Evolutionary conservation across 2,888 invertebrate species (phyloP).

Genomic region (Drosophila aldrichi): DNA sequence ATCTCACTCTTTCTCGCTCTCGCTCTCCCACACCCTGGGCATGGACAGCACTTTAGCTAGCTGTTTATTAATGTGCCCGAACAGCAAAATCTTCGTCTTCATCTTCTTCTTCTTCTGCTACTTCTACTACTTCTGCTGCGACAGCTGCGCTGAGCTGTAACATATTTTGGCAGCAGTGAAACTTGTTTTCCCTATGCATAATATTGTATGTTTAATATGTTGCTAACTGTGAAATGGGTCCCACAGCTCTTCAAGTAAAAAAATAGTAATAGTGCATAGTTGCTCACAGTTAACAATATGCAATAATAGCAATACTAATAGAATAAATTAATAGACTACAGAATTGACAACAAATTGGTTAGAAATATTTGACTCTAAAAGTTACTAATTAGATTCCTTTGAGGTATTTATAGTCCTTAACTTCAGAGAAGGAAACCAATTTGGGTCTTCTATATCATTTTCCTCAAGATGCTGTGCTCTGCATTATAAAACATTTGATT

Average conservation of each 20-base stretch:
- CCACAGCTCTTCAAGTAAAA: neutral
- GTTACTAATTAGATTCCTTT: too few species aligned
- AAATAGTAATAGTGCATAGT: neutral
- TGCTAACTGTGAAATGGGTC: neutral
- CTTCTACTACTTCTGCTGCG: constrained; percentile 30
- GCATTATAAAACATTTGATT: too few species aligned
- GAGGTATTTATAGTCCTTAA: too few species aligned
- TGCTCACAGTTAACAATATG: neutral
- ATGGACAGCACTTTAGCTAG: constrained; percentile 49
- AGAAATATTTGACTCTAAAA: too few species aligned
- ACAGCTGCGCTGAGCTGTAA: constrained; percentile 43
- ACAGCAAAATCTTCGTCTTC: constrained; percentile 32
- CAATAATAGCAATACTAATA: too few species aligned
- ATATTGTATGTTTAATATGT: constrained; percentile 15
- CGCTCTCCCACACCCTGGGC: constrained; percentile 9
- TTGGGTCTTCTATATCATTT: too few species aligned
- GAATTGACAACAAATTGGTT: too few species aligned
- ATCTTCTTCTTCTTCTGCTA: neutral
- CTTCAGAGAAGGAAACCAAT: too few species aligned
- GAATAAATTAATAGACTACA: too few species aligned
- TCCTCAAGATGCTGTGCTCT: too few species aligned
- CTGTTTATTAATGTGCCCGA: constrained; percentile 54
- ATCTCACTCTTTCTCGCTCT: neutral
- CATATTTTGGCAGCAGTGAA: constrained; percentile 20
- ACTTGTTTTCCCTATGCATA: constrained; percentile 4